Percentiles rank a stretch among this genome's conserved stretches.
Evolutionary conservation across 2,888 invertebrate species (phyloP).

Genomic region (Ectropis crepuscularia): DNA sequence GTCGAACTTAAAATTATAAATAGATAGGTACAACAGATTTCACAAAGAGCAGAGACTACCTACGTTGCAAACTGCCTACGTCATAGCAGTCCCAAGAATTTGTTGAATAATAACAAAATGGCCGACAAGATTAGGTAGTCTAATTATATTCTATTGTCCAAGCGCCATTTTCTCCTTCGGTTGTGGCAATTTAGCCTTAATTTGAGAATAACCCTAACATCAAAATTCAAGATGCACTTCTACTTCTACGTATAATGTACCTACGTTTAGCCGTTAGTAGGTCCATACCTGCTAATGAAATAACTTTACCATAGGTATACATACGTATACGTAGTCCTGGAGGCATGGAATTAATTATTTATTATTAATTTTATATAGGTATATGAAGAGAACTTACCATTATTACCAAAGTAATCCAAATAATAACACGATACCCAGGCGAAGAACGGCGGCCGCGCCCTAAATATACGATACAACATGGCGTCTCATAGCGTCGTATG

Average conservation of each 20-base stretch:
- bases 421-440: conserved; percentile 52
- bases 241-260: too few relatives aligned
- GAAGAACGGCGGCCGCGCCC: conserved; percentile 69
- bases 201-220: neutral
- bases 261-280: neutral
- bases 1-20: too few relatives aligned
- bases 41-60: too few relatives aligned
- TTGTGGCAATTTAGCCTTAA: neutral
- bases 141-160: too few relatives aligned
- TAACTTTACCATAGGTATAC: neutral
- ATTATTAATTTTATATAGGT: neutral
- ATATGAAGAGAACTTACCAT: conserved; percentile 68
- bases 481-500: conserved; percentile 59
- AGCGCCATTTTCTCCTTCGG: too few relatives aligned
- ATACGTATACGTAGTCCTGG: neutral
- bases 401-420: conserved; percentile 55
- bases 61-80: too few relatives aligned
- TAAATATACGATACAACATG: conserved; percentile 69
- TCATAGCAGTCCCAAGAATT: too few relatives aligned
- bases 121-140: too few relatives aligned
- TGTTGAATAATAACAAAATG: too few relatives aligned
- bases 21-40: too few relatives aligned
- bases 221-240: too few relatives aligned
- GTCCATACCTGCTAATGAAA: neutral
- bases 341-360: too few relatives aligned